Conservation (phyloP, 2,113 vertebrate species). For the Reinhardtius hippoglossoides region DNA sequence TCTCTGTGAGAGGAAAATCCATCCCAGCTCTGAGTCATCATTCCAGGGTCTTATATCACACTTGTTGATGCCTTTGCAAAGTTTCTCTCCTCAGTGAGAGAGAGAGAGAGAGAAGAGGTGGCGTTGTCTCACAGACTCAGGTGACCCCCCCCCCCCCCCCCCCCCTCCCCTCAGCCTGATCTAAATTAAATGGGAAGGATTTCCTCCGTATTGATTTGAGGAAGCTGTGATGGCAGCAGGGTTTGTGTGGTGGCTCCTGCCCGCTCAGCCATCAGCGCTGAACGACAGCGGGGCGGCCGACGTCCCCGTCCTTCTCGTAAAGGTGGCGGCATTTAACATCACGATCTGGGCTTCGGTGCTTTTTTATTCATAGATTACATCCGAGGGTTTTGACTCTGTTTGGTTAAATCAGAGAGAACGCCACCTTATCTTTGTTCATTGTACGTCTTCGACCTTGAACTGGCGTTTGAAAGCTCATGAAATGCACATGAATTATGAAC, state of each 20-base stretch:
- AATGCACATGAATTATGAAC: conserved; percentile 46
- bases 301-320: conserved; percentile 39
- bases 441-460: conserved; percentile 20
- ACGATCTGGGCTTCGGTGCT: not conserved
- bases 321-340: not conserved
- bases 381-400: too few species aligned
- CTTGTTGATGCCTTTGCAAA: conserved; percentile 41
- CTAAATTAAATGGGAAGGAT: conserved; percentile 61
- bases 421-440: conserved; percentile 9
- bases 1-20: conserved; percentile 1
- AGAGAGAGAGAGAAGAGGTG: not conserved
- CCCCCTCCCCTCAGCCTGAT: conserved; percentile 43
- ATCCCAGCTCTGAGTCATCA: not conserved
- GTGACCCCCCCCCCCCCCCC: conserved; percentile 44
- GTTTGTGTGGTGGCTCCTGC: conserved; percentile 21
- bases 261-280: conserved; percentile 52
- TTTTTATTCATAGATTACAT: conserved; percentile 19
- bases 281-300: conserved; percentile 58
- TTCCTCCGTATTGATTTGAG: conserved; percentile 71
- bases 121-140: conserved; percentile 9
- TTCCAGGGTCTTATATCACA: not conserved
- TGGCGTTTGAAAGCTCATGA: conserved; percentile 12
- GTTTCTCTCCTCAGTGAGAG: conserved; percentile 4
- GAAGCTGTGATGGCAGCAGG: conserved; percentile 42
- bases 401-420: not conserved